phyloP scores from a whole-genome alignment of 2,113 vertebrate species.

The Emydura subglobosa region DNA sequence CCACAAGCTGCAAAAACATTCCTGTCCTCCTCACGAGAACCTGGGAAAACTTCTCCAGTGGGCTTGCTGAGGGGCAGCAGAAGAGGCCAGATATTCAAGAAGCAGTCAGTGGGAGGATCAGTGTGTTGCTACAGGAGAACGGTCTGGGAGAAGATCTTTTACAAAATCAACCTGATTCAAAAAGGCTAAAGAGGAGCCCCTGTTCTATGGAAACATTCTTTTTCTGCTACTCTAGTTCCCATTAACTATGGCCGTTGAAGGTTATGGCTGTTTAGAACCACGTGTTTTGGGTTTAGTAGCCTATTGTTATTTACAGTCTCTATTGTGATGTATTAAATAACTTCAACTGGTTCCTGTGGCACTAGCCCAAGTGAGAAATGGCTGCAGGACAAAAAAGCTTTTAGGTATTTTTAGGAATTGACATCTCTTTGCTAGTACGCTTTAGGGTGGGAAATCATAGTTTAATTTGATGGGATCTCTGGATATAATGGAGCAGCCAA shows the following conservation, averaged over 20 bases:
- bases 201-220: background rate
- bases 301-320: background rate
- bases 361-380: background rate
- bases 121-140: background rate
- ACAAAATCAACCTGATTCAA: accelerated
- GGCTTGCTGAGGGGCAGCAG: background rate
- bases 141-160: background rate
- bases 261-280: background rate
- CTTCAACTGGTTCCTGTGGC: background rate
- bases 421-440: background rate
- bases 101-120: background rate
- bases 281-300: background rate
- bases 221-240: background rate
- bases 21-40: background rate
- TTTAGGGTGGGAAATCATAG: background rate
- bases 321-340: background rate
- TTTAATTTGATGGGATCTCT: constrained; percentile 22
- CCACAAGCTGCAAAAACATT: background rate
- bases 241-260: background rate
- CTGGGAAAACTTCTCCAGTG: background rate
- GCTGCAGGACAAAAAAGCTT: background rate
- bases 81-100: background rate
- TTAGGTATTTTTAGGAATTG: constrained; percentile 28
- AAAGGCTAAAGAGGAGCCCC: background rate
- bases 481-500: constrained; percentile 3